Evolutionary conservation across 1,140 invertebrate genomes (phyloP).

Genomic region (Leptinotarsa lineolata): DNA sequence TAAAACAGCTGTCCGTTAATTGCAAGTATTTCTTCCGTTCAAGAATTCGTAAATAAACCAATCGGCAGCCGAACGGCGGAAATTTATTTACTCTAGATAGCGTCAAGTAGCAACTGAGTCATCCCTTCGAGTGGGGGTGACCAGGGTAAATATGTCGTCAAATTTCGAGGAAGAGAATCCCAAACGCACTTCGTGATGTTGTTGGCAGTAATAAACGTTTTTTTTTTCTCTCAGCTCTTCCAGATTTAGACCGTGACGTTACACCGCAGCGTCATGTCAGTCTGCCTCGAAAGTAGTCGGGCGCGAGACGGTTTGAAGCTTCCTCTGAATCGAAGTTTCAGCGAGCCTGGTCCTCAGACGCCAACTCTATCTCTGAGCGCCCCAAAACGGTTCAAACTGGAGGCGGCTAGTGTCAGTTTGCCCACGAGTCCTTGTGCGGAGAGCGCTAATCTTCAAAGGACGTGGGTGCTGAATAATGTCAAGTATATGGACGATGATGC

Average conservation of each 20-base stretch:
- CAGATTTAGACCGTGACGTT: constrained; percentile 54
- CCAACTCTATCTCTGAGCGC: constrained; percentile 42
- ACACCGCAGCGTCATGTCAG: constrained; percentile 55
- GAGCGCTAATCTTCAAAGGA: constrained; percentile 60
- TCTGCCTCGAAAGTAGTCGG: constrained; percentile 60
- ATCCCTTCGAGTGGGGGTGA: constrained; percentile 4
- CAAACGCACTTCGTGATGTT: constrained; percentile 12
- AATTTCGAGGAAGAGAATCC: not conserved
- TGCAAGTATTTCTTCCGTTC: not conserved
- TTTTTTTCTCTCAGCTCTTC: constrained; percentile 40
- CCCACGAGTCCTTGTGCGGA: constrained; percentile 65
- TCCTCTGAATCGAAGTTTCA: constrained; percentile 64
- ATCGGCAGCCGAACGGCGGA: not conserved
- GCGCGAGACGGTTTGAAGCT: constrained; percentile 64
- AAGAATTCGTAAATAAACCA: not conserved
- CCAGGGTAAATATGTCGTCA: constrained; percentile 4
- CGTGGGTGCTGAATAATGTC: constrained; percentile 55
- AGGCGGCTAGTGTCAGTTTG: constrained; percentile 58
- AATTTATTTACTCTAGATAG: constrained; percentile 3
- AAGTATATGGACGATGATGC: constrained; percentile 52
- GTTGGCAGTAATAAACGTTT: constrained; percentile 21
- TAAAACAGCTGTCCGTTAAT: not conserved
- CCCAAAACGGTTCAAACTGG: constrained; percentile 65
- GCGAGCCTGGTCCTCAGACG: constrained; percentile 62
- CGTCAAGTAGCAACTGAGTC: not conserved